These are phyloP conservation scores for Fissipunctia ypsillon DNA, from an alignment of 2,888 invertebrate genomes.

Conservation along the genomic window DNA sequence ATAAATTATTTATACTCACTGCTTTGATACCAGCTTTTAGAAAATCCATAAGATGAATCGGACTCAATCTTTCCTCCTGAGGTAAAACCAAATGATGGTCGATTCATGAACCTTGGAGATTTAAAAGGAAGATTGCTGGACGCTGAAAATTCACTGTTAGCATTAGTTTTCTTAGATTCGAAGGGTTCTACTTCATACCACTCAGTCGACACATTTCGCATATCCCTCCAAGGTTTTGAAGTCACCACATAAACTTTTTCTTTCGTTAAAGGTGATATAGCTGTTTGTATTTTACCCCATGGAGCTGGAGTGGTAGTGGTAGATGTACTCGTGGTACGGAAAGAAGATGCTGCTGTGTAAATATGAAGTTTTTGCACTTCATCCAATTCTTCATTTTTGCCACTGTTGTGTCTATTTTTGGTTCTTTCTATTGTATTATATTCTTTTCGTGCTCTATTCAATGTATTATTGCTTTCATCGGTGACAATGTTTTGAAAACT, in stretches of 20 bases:
- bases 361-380: constrained; percentile 83
- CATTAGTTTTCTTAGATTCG: constrained; percentile 80
- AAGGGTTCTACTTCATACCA: constrained; percentile 79
- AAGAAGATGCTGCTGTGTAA: constrained; percentile 85
- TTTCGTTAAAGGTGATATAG: constrained; percentile 94
- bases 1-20: constrained; percentile 81
- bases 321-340: constrained; percentile 82
- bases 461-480: constrained; percentile 76
- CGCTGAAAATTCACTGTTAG: constrained; percentile 73
- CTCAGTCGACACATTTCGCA: constrained; percentile 74
- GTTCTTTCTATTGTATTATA: constrained; percentile 82
- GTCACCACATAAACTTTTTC: constrained; percentile 96
- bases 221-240: constrained; percentile 91
- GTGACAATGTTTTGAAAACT: constrained; percentile 85
- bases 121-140: constrained; percentile 82
- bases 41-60: constrained; percentile 83
- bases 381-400: constrained; percentile 75
- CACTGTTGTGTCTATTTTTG: constrained; percentile 74
- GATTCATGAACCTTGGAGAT: constrained; percentile 89
- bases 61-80: constrained; percentile 80
- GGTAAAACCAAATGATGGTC: constrained; percentile 90
- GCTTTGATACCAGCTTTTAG: constrained; percentile 87
- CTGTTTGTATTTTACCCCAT: constrained; percentile 93
- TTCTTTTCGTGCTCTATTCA: constrained; percentile 74
- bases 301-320: constrained; percentile 85